Percentiles rank a stretch among this genome's conserved stretches.
Evolutionary conservation across 2,797 vertebrate species (phyloP).

Genomic region (Aldrovandia affinis): DNA sequence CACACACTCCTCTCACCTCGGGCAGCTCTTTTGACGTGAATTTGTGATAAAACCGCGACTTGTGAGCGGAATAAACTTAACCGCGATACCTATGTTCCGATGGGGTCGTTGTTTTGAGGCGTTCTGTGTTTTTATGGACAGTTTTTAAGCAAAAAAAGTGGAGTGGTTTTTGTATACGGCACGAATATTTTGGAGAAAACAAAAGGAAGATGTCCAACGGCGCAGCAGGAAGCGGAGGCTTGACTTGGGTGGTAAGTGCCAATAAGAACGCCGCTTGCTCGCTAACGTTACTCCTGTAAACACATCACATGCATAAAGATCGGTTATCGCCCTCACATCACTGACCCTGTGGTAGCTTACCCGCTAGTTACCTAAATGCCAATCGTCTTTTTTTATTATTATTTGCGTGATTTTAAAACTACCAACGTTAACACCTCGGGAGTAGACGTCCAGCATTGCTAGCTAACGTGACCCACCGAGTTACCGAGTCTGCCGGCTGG

Average conservation of each 20-base stretch:
- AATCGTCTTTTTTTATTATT: background rate
- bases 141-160: conserved; percentile 50
- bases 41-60: conserved; percentile 6
- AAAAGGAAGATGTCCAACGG: conserved; percentile 79
- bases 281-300: conserved; percentile 4
- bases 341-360: background rate
- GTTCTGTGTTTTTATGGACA: conserved; percentile 55
- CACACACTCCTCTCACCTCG: conserved; percentile 46
- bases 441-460: background rate
- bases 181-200: conserved; percentile 49
- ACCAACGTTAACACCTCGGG: background rate
- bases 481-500: background rate
- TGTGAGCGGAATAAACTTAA: background rate
- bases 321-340: background rate
- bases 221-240: conserved; percentile 82
- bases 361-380: background rate
- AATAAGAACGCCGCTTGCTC: background rate
- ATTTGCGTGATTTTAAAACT: background rate
- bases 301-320: background rate
- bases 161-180: conserved; percentile 49
- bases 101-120: conserved; percentile 55
- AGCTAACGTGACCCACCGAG: background rate
- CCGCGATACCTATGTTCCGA: background rate
- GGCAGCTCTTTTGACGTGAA: conserved; percentile 44
- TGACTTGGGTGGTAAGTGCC: conserved; percentile 89